Evolutionary conservation across 2,888 invertebrate species (phyloP), one percentile per base, ranked within the genome.

Genomic region (Apamea epomidion): DNA sequence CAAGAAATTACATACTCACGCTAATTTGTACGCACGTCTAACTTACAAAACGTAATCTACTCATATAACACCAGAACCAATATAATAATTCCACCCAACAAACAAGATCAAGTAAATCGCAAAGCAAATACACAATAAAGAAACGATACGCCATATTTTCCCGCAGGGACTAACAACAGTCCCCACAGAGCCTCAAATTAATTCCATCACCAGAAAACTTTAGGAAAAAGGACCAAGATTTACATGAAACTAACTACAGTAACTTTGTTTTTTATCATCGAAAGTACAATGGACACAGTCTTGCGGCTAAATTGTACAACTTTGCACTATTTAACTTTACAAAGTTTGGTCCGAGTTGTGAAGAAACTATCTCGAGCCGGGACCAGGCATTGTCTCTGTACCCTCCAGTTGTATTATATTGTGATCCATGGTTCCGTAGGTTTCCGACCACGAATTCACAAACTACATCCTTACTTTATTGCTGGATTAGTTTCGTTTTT

Each of bases 261-360:
- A 88, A 91, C 87, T 90, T 91, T 86, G 90, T 92, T 93, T 93
- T 91, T 92, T 92, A 91, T 90, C 90, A 88, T 87, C 86, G 81
- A 81, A 84, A 90, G 83, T 90, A 93, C 91, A 92, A 92, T 91
- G 89, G 90, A 91, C 90, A 93, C 90, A 92, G 88, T 90, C 93
- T 93, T 92, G 94, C 91, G 93, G 94, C 92, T 91, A 94, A 94
- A 94, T 93, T 93, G 94, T 93, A 92, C 93, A 94, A 95, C 93
- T 95, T 94, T 92, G 90, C 93, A 94, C 94, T 95, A 94, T 95
- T 95, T 95, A 94, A 95, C 94, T 95, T 94, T 25, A 86, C 84
- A 90, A 94, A 95, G 92, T 94, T 92, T 82, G 89, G 91, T 91
- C 84, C 67, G 76, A 91, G 92, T 90, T 79, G 87, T 88, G 62